Evolutionary conservation across 2,797 vertebrate genomes (phyloP).

Genomic region (Amblyopsis hoosieri): DNA sequence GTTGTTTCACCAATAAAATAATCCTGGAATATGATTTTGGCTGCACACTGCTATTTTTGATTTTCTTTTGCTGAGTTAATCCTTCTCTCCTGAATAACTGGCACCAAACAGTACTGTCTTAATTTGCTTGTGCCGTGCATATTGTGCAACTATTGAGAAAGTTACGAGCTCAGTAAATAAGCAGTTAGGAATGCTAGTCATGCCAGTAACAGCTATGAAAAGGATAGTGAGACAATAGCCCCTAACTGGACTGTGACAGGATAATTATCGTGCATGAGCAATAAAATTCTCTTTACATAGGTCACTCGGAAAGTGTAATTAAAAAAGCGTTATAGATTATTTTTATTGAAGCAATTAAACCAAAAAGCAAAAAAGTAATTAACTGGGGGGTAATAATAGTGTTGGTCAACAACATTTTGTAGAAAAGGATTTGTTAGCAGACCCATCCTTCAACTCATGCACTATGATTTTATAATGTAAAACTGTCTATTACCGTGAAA

Average conservation of each 20-base stretch:
- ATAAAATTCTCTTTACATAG: conserved; percentile 97
- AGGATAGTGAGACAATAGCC: conserved; percentile 93
- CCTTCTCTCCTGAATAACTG: conserved; percentile 80
- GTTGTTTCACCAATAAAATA: conserved; percentile 6
- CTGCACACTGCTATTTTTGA: conserved; percentile 14
- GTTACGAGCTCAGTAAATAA: conserved; percentile 85
- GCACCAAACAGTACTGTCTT: conserved; percentile 82
- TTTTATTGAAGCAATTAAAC: conserved; percentile 99
- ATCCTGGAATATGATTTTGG: neutral
- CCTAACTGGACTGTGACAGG: conserved; percentile 96
- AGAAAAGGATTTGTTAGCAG: conserved; percentile 79
- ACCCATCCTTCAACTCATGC: conserved; percentile 84
- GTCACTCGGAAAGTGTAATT: conserved; percentile 98
- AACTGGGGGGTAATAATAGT: conserved; percentile 96
- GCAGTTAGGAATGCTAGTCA: conserved; percentile 88
- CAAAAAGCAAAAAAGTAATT: conserved; percentile 96
- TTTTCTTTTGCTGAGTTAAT: conserved; percentile 11
- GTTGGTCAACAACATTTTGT: conserved; percentile 98
- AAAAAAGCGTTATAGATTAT: conserved; percentile 98
- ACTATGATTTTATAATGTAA: conserved; percentile 90
- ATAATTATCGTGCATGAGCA: conserved; percentile 97
- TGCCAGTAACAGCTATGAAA: conserved; percentile 86
- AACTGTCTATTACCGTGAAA: conserved; percentile 87
- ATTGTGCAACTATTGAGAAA: conserved; percentile 85
- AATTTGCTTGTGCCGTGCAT: conserved; percentile 79